phyloP scores from a whole-genome alignment of 2,113 vertebrate species.

The Lanius collurio region DNA sequence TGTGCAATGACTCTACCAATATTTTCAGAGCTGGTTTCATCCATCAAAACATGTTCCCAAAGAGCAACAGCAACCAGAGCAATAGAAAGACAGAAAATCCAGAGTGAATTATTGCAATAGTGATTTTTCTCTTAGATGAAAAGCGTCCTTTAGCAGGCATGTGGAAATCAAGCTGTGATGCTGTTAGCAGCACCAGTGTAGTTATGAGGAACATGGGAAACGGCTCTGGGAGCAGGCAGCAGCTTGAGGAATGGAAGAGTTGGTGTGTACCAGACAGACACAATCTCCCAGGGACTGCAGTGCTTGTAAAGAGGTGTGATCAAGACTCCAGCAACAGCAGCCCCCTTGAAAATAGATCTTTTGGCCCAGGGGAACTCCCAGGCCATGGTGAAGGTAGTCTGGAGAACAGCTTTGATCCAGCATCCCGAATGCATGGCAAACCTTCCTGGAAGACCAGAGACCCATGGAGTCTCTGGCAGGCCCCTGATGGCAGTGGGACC shows the following conservation, averaged over 20 bases:
- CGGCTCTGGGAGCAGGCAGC: not conserved
- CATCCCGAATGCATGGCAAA: fast-evolving
- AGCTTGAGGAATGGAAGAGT: not conserved
- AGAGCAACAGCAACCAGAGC: not conserved
- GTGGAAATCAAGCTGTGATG: not conserved
- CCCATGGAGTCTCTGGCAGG: not conserved
- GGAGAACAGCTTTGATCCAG: not conserved
- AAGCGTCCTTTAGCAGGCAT: not conserved
- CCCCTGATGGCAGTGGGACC: not conserved
- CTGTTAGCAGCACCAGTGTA: not conserved
- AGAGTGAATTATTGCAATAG: not conserved
- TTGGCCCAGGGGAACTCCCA: not conserved
- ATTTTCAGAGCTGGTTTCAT: not conserved
- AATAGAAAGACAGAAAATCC: not conserved
- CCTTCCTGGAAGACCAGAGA: not conserved
- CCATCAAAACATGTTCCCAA: not conserved
- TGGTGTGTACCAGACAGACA: not conserved
- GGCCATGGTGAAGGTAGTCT: not conserved
- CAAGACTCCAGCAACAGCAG: not conserved
- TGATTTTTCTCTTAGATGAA: not conserved
- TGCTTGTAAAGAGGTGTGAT: not conserved
- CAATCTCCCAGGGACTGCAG: not conserved
- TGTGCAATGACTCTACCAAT: not conserved
- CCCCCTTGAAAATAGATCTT: not conserved
- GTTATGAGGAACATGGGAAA: not conserved